Conservation (phyloP, 2,888 invertebrate genomes). For the Ormyrus rosae region DNA sequence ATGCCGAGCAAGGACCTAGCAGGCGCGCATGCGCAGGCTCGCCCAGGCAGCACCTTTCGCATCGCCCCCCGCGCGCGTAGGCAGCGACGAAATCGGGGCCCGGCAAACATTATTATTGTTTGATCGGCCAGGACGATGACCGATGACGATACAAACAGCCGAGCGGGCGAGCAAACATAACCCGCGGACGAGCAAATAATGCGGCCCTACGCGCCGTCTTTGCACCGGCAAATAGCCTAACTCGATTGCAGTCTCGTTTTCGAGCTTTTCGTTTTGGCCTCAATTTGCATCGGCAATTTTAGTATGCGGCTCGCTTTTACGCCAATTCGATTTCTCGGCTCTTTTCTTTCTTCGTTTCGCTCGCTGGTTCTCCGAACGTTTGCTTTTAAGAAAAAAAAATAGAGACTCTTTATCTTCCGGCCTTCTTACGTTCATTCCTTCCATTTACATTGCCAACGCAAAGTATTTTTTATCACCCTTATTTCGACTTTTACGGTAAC, state of each 20-base stretch:
- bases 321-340: background rate
- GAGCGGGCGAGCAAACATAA: slow-evolving; percentile 36
- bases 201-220: background rate
- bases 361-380: too few species aligned
- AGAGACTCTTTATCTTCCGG: background rate
- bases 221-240: slow-evolving; percentile 44
- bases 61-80: background rate
- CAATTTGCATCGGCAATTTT: background rate
- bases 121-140: slow-evolving; percentile 30
- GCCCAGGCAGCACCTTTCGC: background rate
- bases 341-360: background rate
- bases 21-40: background rate
- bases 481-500: slow-evolving; percentile 25
- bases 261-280: background rate
- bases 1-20: background rate
- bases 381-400: too few species aligned
- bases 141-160: slow-evolving; percentile 9
- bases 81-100: slow-evolving; percentile 15
- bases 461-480: slow-evolving; percentile 24
- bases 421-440: background rate
- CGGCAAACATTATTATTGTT: slow-evolving; percentile 45
- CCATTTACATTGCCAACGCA: slow-evolving; percentile 16
- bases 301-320: too few species aligned
- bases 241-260: slow-evolving; percentile 38
- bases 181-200: slow-evolving; percentile 27